phyloP scores from a whole-genome alignment of 2,797 vertebrate species.

The Thunnus albacares region DNA sequence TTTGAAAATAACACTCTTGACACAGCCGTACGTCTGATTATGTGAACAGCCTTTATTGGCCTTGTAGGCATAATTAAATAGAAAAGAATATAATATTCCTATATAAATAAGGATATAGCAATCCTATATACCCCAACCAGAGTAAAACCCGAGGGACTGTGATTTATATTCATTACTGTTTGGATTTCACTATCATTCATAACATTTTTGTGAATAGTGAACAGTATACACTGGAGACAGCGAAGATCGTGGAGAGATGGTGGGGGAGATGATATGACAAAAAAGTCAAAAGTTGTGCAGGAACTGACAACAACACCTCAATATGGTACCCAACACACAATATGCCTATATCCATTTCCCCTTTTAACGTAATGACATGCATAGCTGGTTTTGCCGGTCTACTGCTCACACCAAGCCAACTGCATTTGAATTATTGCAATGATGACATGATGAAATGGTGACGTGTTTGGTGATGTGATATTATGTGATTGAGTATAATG shows the following conservation, averaged over 20 bases:
- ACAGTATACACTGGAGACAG: slow-evolving; percentile 35
- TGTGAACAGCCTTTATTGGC: slow-evolving; percentile 30
- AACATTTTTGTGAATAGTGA: slow-evolving; percentile 35
- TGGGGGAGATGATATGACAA: slow-evolving; percentile 20
- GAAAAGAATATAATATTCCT: background rate
- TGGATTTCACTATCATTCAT: slow-evolving; percentile 26
- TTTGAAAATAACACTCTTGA: slow-evolving; percentile 16
- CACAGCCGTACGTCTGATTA: slow-evolving; percentile 5
- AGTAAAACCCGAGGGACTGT: slow-evolving; percentile 12
- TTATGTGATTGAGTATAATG: slow-evolving; percentile 35
- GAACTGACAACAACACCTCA: slow-evolving; percentile 46
- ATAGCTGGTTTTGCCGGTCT: slow-evolving; percentile 24
- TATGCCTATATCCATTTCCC: slow-evolving; percentile 12
- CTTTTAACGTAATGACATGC: slow-evolving; percentile 28
- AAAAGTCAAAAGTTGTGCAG: slow-evolving; percentile 36
- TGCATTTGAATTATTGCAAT: slow-evolving; percentile 47
- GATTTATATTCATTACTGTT: slow-evolving; percentile 36
- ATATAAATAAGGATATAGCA: background rate
- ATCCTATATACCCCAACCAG: background rate
- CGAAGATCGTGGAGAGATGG: slow-evolving; percentile 24
- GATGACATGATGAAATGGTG: slow-evolving; percentile 27
- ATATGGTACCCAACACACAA: slow-evolving; percentile 24
- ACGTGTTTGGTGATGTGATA: slow-evolving; percentile 33
- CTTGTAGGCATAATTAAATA: slow-evolving; percentile 44
- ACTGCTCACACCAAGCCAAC: slow-evolving; percentile 24